Base-by-base conservation (phyloP, 2,113 vertebrate species). In the Actenoides hombroni region DNA sequence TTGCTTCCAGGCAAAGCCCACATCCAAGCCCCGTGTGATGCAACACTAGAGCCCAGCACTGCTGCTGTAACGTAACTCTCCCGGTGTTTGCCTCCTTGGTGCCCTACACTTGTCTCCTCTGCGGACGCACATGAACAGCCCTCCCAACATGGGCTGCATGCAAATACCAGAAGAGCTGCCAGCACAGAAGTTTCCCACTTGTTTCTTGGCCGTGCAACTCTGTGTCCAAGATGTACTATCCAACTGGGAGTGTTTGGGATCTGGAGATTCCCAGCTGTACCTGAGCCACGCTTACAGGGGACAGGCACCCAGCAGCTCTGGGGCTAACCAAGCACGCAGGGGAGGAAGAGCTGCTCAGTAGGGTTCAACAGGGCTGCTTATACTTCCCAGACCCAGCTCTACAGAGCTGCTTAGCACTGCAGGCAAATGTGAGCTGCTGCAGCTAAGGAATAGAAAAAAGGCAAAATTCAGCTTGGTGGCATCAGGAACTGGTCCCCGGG, bases 331-430 rank as follows among this genome's bases (percentile, higher is more conserved):
- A 78, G 19, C 33, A 60, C 1, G 0, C 16, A 33, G 35, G 1
- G 1, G 0, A 74, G 35, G 33, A 83, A 59, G 3, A 87, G 48
- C 42, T 31, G 63, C 44, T 31, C 37, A 37, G 37, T 37, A 37
- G 1, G 0, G 4, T 65, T 80, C 46, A 40, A 3, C 0, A 63
- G 14, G 37, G 26, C 40, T 49, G 29, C 25, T 73, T n/a, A 12
- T 3, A 49, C 19, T 74, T 74, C 49, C 46, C 1, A 0, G 6
- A 49, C 8, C 14, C 54, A 89, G 39, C 44, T 71, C 71, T 28
- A 56, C 7, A 14, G n/a, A 74, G 35, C 25, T 82, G 28, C 59
- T 74, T 33, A 75, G 54, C 20, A 13, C 39, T 42, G 26, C 11
- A 37, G 42, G 23, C 14, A 92, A 37, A 37, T 0, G 3, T 35